Base-by-base conservation (phyloP, 2,888 invertebrate species). In the Lydus trimaculatus region DNA sequence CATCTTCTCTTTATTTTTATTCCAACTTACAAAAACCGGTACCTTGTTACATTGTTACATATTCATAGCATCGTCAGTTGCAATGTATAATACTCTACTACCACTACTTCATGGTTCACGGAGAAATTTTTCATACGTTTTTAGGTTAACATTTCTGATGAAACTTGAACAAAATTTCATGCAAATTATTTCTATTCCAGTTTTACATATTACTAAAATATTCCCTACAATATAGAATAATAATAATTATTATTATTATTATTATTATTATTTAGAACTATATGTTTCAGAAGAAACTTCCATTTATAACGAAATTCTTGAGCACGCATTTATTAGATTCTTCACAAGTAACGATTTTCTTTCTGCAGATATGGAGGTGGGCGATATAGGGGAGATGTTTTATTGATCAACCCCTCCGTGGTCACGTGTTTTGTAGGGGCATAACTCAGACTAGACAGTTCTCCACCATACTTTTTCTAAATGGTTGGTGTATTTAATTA, bases 391-490 rank as follows among this genome's bases (percentile, higher is more conserved):
- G 83, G 83, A 82, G 84, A 84, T 85, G 86, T 86, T 86, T 87
- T 87, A 88, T 88, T 88, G 88, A 88, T 88, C 88, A 88, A 84
- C 85, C 85, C 84, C 81, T 79, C 74, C 82, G 79, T 80, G 77
- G 82, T 85, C 85, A 84, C 85, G 85, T 85, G 85, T 84, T 81
- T 80, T 79, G 80, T 82, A 78, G 80, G 78, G 80, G 79, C 81
- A 85, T 85, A 84, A 84, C 81, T 85, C 84, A 85, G 82, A 78
- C 81, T 78, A 81, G 83, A 81, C 83, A 79, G 82, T 79, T 56
- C n/a, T n/a, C 76, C 79, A 78, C 77, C 77, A 78, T 80, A 78
- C 78, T 79, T 80, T 80, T 78, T 70, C 73, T 65, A 74, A 71
- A 70, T 65, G 67, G 72, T 72, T 73, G n/a, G n/a, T 74, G 73